Evolutionary conservation across 30 jellyfish, hydroid and myxozoan species (phyloP).

Genomic region (Rhopilema esculentum): DNA sequence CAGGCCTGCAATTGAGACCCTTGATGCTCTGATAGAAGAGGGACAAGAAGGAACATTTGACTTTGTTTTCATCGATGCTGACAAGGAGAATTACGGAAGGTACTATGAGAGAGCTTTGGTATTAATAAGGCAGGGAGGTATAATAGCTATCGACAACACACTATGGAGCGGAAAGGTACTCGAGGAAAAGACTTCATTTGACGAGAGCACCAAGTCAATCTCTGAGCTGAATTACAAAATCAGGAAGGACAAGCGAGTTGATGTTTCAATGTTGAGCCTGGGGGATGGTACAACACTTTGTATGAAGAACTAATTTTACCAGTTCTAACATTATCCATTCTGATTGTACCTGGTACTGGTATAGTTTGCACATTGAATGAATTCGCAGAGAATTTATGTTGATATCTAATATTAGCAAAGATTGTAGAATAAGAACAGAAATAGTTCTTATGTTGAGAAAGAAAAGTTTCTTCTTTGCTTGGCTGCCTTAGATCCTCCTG

Average conservation of each 20-base stretch:
- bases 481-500: no score
- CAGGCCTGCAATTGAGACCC: conserved; percentile 75
- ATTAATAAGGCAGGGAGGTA: conserved; percentile 76
- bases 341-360: no score
- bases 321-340: no score
- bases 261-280: conserved; percentile 60
- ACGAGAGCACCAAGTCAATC: conserved; percentile 34
- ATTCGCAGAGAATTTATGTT: no score
- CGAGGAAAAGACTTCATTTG: conserved; percentile 18
- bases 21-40: conserved; percentile 64
- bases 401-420: no score
- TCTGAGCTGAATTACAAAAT: conserved; percentile 52
- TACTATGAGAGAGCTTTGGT: conserved; percentile 76
- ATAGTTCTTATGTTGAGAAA: no score
- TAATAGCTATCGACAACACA: conserved; percentile 81
- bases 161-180: conserved; percentile 65
- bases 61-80: conserved; percentile 91
- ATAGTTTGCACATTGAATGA: no score
- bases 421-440: no score
- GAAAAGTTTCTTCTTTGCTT: no score
- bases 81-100: conserved; percentile 70
- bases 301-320: no score
- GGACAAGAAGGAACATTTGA: conserved; percentile 91
- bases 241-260: conserved; percentile 70
- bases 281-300: conserved; percentile 98